Percentiles rank a stretch among this genome's conserved stretches.
Evolutionary conservation across 1,140 invertebrate species (phyloP).

Genomic region (Leguminivora glycinivorella): DNA sequence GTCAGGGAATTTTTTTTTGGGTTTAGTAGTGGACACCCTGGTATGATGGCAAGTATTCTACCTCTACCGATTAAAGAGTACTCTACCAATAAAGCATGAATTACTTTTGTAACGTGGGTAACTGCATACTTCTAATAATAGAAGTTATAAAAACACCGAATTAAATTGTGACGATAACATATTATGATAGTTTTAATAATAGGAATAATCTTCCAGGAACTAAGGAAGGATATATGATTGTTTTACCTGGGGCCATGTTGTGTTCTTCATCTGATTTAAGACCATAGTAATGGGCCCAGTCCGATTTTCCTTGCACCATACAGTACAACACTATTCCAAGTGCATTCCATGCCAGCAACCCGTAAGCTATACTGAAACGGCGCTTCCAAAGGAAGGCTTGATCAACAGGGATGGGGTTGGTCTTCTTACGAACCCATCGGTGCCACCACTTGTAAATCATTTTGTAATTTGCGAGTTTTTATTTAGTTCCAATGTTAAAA

Average conservation of each 20-base stretch:
- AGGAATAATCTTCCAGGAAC: neutral
- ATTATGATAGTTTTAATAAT: slow-evolving; percentile 36
- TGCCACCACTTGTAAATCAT: slow-evolving; percentile 72
- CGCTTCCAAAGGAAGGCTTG: slow-evolving; percentile 80
- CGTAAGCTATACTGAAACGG: slow-evolving; percentile 81
- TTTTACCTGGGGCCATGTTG: slow-evolving; percentile 75
- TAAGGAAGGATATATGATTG: neutral
- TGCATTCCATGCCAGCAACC: slow-evolving; percentile 82
- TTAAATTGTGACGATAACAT: no score
- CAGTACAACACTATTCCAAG: slow-evolving; percentile 81
- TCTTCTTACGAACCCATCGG: slow-evolving; percentile 79
- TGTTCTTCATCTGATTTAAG: slow-evolving; percentile 81
- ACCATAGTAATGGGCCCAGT: slow-evolving; percentile 83
- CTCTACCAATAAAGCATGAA: no score
- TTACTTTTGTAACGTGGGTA: no score
- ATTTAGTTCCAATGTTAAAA: neutral
- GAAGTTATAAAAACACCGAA: no score
- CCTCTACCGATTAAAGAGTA: no score
- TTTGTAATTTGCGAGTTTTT: slow-evolving; percentile 2
- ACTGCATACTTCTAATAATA: no score
- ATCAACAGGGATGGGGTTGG: slow-evolving; percentile 80
- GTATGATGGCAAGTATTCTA: no score
- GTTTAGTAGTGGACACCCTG: no score
- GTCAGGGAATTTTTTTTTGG: no score
- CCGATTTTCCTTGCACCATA: slow-evolving; percentile 79